These are phyloP conservation scores for Cylloceria caligata DNA, from an alignment of 2,888 invertebrate genomes.

Conservation along the genomic window DNA sequence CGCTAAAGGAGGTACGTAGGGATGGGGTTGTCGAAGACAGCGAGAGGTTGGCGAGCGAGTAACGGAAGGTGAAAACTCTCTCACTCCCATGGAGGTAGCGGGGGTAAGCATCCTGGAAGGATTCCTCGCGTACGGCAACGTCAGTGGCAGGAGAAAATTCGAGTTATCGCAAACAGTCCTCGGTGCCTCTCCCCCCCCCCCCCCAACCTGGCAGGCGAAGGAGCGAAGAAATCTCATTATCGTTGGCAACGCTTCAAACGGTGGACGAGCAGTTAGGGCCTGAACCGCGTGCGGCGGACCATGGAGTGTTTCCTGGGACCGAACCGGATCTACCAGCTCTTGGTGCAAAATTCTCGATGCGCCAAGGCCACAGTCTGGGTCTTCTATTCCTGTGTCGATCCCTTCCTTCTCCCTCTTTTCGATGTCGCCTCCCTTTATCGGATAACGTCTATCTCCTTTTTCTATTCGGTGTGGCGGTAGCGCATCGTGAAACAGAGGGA, in stretches of 20 bases:
- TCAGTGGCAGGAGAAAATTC: constrained; percentile 46
- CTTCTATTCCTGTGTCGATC: background rate
- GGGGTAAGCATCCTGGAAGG: background rate
- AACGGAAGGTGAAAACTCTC: constrained; percentile 27
- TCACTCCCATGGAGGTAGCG: background rate
- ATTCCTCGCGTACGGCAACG: background rate
- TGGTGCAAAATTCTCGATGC: constrained; percentile 5
- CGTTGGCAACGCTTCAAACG: constrained; percentile 45
- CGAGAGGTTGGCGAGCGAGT: constrained; percentile 25
- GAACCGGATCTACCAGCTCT: constrained; percentile 19
- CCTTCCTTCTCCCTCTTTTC: background rate
- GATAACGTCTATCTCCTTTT: constrained; percentile 41
- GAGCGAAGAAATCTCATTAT: constrained; percentile 58
- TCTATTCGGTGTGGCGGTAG: background rate
- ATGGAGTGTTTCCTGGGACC: constrained; percentile 29
- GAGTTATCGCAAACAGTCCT: constrained; percentile 45
- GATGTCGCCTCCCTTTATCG: constrained; percentile 10
- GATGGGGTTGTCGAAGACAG: constrained; percentile 28
- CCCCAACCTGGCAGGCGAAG: constrained; percentile 33
- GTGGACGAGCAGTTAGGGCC: constrained; percentile 6
- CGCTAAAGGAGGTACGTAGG: no score
- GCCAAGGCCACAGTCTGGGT: constrained; percentile 9
- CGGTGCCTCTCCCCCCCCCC: background rate
- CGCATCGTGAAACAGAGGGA: background rate
- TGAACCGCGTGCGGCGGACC: constrained; percentile 39